Conservation (phyloP, 2,888 invertebrate genomes). For the Drosophila eohydei region DNA sequence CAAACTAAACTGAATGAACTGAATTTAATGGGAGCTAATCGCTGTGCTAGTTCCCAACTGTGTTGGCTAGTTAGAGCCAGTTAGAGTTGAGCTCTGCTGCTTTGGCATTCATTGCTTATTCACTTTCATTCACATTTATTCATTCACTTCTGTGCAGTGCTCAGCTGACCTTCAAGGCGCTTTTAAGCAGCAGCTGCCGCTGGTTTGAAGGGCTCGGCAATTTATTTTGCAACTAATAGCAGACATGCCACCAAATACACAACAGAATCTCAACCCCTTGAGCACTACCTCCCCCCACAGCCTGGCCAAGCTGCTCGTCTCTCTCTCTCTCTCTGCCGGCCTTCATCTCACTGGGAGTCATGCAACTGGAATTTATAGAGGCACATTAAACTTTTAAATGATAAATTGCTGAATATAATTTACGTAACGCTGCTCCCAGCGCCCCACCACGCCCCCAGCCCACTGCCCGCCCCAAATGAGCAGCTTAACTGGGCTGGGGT, state of each 20-base stretch:
- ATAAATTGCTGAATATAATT: slow-evolving; percentile 80
- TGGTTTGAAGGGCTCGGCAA: slow-evolving; percentile 41
- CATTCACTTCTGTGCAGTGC: slow-evolving; percentile 38
- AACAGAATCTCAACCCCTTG: not conserved
- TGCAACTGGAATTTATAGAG: slow-evolving; percentile 79
- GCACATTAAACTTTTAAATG: slow-evolving; percentile 81
- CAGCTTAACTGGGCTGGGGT: not conserved
- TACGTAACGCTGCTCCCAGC: slow-evolving; percentile 47
- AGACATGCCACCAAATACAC: slow-evolving; percentile 24
- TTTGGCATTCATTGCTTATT: slow-evolving; percentile 3
- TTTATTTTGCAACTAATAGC: slow-evolving; percentile 74
- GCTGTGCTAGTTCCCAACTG: not conserved
- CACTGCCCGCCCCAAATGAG: slow-evolving; percentile 3
- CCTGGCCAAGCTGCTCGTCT: not conserved
- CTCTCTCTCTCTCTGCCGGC: not conserved
- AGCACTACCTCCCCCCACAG: not conserved
- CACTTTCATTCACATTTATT: slow-evolving; percentile 5
- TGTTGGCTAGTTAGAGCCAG: not conserved
- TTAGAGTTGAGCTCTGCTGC: not conserved
- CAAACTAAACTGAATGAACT: too few species aligned
- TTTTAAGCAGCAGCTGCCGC: slow-evolving; percentile 6
- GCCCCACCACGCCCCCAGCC: not conserved
- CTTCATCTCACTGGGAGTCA: slow-evolving; percentile 58
- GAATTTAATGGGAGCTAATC: too few species aligned
- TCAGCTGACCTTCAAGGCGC: slow-evolving; percentile 57